Conservation (phyloP, 2,113 vertebrate genomes). For the Osmerus eperlanus region DNA sequence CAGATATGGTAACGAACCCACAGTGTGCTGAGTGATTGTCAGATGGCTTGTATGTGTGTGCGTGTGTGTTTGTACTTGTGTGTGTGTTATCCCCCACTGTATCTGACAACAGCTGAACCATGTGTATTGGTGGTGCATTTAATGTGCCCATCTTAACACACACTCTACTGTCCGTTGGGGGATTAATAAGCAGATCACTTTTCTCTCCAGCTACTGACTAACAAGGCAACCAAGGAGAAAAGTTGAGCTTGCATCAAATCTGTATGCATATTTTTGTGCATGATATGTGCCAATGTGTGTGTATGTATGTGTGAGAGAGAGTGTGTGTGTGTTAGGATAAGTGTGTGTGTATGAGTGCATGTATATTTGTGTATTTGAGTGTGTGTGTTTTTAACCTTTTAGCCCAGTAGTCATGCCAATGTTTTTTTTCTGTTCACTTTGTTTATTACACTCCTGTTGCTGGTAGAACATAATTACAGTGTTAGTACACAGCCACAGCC, state of each 20-base stretch:
- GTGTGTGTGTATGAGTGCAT: constrained; percentile 35
- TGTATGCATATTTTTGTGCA: constrained; percentile 19
- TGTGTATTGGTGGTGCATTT: constrained; percentile 39
- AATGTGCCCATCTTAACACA: constrained; percentile 42
- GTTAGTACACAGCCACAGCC: constrained; percentile 51
- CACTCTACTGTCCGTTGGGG: constrained; percentile 42
- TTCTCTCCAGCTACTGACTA: constrained; percentile 55
- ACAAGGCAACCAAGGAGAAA: constrained; percentile 61
- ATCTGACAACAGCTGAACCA: constrained; percentile 40
- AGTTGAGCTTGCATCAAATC: constrained; percentile 30
- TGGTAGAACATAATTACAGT: constrained; percentile 73
- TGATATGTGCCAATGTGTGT: constrained; percentile 19
- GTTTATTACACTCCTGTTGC: constrained; percentile 68
- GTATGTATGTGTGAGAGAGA: constrained; percentile 24
- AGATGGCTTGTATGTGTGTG: constrained; percentile 48
- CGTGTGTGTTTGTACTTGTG: constrained; percentile 17
- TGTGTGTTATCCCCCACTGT: constrained; percentile 24
- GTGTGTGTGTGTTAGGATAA: constrained; percentile 16
- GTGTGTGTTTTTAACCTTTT: constrained; percentile 51
- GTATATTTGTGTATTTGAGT: constrained; percentile 1
- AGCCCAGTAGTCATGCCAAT: constrained; percentile 55
- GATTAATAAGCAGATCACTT: constrained; percentile 69
- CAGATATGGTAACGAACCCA: constrained; percentile 57
- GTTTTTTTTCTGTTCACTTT: constrained; percentile 67
- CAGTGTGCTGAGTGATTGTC: constrained; percentile 66